Evolutionary conservation across 2,113 vertebrate genomes (phyloP).

Genomic region (Nyctibius bracteatus): DNA sequence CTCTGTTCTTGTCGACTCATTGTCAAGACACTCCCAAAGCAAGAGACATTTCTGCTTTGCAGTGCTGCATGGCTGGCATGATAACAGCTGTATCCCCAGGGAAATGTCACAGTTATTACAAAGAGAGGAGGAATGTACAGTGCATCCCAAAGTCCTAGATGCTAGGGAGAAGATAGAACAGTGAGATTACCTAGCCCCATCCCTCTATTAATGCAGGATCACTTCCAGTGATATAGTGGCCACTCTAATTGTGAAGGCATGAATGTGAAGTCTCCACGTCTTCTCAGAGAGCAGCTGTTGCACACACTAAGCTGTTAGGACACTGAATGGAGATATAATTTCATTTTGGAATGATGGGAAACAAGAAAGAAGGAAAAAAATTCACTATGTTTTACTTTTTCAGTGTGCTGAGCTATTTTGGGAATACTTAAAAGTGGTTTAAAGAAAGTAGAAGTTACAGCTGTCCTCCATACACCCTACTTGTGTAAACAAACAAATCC

Average conservation of each 20-base stretch:
- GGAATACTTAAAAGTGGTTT: neutral
- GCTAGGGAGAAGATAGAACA: neutral
- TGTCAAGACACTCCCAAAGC: neutral
- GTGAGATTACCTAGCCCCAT: fast-evolving
- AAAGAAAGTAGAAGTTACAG: neutral
- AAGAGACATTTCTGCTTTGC: neutral
- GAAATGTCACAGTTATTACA: neutral
- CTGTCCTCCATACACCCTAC: neutral
- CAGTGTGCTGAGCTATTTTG: neutral
- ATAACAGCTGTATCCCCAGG: neutral
- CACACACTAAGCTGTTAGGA: neutral
- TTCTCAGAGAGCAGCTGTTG: neutral
- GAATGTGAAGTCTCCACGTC: neutral
- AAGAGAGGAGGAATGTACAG: fast-evolving
- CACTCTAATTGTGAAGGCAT: neutral
- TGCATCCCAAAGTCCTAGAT: neutral
- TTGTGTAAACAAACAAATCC: neutral
- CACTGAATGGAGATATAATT: neutral
- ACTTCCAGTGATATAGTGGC: neutral
- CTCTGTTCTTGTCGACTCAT: neutral
- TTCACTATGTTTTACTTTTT: neutral
- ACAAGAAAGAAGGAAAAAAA: neutral
- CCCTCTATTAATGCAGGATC: neutral
- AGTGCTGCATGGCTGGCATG: neutral
- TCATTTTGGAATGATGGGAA: neutral